phyloP scores from a whole-genome alignment of 2,113 vertebrate species.

The Cariama cristata region DNA sequence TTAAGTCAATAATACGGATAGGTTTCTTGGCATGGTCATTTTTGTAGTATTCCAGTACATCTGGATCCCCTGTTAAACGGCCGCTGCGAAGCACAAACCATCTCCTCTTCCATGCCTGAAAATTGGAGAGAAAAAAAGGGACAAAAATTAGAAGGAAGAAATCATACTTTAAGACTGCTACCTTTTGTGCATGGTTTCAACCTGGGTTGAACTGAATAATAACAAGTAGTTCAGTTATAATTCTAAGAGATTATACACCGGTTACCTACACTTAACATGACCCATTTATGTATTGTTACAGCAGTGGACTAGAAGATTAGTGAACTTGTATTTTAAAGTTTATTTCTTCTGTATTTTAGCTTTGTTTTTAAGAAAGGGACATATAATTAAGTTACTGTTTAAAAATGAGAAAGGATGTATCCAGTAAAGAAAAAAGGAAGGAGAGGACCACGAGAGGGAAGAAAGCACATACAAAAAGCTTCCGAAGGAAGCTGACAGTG shows the following conservation, averaged over 20 bases:
- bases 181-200: neutral
- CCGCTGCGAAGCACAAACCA: conserved; percentile 98
- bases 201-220: neutral
- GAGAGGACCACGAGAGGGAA: neutral
- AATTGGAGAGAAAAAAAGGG: neutral
- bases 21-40: conserved; percentile 99
- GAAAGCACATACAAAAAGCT: neutral
- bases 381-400: neutral
- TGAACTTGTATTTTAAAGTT: neutral
- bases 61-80: conserved; percentile 94
- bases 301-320: neutral
- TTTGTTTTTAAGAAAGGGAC: neutral
- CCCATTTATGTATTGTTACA: neutral
- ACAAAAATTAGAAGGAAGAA: neutral
- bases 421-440: neutral
- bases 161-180: neutral
- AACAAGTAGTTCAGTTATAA: neutral
- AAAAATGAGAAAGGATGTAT: neutral
- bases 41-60: conserved; percentile 99
- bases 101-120: conserved; percentile 99
- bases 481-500: neutral
- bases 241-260: neutral
- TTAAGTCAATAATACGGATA: conserved; percentile 98
- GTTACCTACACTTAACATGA: neutral
- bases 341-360: neutral